These are phyloP conservation scores for Magallana nippona DNA, from an alignment of 2,888 invertebrate genomes.

Conservation along the genomic window DNA sequence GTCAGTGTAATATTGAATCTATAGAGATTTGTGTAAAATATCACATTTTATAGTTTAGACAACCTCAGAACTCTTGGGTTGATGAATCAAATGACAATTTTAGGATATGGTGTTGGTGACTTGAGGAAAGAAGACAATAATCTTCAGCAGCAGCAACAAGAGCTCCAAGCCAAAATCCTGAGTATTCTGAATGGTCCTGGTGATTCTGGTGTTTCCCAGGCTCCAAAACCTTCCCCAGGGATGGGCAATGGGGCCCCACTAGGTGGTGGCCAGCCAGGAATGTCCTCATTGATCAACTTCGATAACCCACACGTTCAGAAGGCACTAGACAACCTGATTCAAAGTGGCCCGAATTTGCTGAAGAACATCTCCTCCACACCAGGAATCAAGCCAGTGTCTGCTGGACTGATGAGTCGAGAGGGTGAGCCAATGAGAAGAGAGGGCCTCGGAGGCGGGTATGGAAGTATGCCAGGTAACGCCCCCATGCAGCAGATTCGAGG, in stretches of 20 bases:
- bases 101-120: conserved; percentile 46
- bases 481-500: conserved; percentile 32
- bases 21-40: background rate
- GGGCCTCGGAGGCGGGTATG: background rate
- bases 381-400: conserved; percentile 44
- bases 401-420: conserved; percentile 43
- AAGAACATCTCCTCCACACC: conserved; percentile 73
- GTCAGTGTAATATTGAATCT: background rate
- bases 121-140: conserved; percentile 45
- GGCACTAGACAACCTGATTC: conserved; percentile 80
- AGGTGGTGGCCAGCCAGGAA: conserved; percentile 35
- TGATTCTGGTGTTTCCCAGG: conserved; percentile 46
- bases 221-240: conserved; percentile 26
- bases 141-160: conserved; percentile 81
- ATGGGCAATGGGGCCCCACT: conserved; percentile 43
- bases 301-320: conserved; percentile 80
- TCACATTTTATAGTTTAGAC: background rate
- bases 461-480: conserved; percentile 20
- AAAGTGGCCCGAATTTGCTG: conserved; percentile 78
- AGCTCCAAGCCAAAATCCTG: conserved; percentile 89
- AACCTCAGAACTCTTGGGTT: background rate
- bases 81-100: background rate
- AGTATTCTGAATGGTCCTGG: conserved; percentile 83
- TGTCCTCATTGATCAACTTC: conserved; percentile 76
- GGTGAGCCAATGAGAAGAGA: conserved; percentile 29